Evolutionary conservation across 2,888 invertebrate genomes (phyloP).

Genomic region (Patella caerulea): DNA sequence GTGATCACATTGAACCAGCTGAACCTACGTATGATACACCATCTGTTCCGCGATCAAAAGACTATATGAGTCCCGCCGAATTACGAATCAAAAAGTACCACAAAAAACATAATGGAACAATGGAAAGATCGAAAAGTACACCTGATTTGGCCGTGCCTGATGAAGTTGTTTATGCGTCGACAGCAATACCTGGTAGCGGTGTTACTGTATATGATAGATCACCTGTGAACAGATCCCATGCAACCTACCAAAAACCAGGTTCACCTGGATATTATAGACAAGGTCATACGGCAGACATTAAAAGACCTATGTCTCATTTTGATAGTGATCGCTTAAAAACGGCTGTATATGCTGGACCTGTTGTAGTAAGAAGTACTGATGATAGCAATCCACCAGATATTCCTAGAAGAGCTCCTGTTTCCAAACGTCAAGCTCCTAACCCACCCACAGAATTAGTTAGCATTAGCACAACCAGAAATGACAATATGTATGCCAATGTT

Average conservation of each 20-base stretch:
- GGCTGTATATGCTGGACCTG: conserved; percentile 2
- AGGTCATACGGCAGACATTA: conserved; percentile 7
- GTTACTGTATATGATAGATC: neutral
- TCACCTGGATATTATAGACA: neutral
- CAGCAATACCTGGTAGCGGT: neutral
- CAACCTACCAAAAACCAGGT: neutral
- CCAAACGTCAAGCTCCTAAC: conserved; percentile 44
- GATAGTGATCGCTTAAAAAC: neutral
- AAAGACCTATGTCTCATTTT: neutral
- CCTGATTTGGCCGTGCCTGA: conserved; percentile 48
- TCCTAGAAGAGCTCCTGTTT: conserved; percentile 47
- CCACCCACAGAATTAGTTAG: conserved; percentile 48
- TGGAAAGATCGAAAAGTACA: conserved; percentile 61
- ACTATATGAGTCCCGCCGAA: conserved; percentile 54
- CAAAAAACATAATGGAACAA: conserved; percentile 39
- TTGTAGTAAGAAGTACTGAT: neutral
- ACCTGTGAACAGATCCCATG: neutral
- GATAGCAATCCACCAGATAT: conserved; percentile 38
- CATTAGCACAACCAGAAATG: conserved; percentile 49
- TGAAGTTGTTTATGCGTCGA: conserved; percentile 17
- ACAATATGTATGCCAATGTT: conserved; percentile 66
- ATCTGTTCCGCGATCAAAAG: conserved; percentile 23
- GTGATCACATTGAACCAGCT: conserved; percentile 17
- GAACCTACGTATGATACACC: conserved; percentile 27
- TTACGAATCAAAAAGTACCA: conserved; percentile 53